Evolutionary conservation across 1,140 invertebrate genomes (phyloP).

Genomic region (Diplogasteroides magnus): DNA sequence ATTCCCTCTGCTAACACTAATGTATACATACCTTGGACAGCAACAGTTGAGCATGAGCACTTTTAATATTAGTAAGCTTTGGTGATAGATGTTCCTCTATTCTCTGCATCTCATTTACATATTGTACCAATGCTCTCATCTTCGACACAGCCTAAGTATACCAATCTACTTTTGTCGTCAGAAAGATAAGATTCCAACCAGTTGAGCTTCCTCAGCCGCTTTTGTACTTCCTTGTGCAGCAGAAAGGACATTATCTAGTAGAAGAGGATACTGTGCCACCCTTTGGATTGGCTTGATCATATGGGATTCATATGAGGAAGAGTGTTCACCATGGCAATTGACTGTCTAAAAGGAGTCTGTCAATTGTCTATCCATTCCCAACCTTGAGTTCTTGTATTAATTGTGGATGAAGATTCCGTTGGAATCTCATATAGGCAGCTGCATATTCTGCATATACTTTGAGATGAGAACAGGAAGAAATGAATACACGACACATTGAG

Average conservation of each 20-base stretch:
- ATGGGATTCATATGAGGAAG: conserved; percentile 90
- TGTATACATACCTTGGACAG: conserved; percentile 48
- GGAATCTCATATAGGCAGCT: conserved; percentile 94
- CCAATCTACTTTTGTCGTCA: too few species aligned
- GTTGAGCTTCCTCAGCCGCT: too few species aligned
- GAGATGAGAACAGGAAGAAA: conserved; percentile 95
- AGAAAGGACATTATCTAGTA: too few species aligned
- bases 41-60: conserved; percentile 36
- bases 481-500: too few species aligned
- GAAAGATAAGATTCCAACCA: too few species aligned
- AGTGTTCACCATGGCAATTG: conserved; percentile 84
- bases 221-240: too few species aligned
- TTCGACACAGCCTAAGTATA: conserved; percentile 82
- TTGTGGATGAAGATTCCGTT: conserved; percentile 75
- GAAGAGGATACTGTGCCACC: conserved; percentile 91
- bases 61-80: conserved; percentile 70
- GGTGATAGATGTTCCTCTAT: conserved; percentile 98
- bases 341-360: conserved; percentile 83
- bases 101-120: conserved; percentile 99
- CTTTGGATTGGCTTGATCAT: conserved; percentile 97
- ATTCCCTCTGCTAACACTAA: not conserved
- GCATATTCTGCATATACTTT: conserved; percentile 98
- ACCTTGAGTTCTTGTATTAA: too few species aligned
- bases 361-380: conserved; percentile 90
- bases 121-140: conserved; percentile 98